Base-by-base conservation (phyloP, 2,888 invertebrate species). In the Sylvicola fuscatus region DNA sequence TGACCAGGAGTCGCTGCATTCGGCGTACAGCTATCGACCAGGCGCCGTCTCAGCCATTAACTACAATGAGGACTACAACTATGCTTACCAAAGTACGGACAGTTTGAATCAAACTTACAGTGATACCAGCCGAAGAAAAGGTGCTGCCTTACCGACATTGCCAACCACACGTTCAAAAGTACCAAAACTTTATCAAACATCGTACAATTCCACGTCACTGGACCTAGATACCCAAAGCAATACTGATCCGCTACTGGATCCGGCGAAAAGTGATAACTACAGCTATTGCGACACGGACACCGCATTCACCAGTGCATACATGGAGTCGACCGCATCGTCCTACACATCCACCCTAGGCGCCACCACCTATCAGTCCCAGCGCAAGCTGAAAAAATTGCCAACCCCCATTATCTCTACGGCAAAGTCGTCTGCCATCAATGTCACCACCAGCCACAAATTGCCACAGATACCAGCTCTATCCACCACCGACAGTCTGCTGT, bases 21-120 rank as follows among this genome's bases (percentile, higher is more conserved):
- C 44, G 34, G 41, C 44, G 15, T 50, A 51, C 21, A 50, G 54
- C 39, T 48, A 47, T 41, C 52, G 49, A 41, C 46, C 44, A 38
- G 47, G 44, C 43, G 49, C 37, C 49, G 49, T 54, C 44, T 38
- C 51, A 27, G 48, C 49, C 14, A 41, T 50, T n/a, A 49, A 51
- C 34, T 74, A 72, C 54, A 72, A 72, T 53, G 72, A 75, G 51
- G 70, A 75, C 55, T 73, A 73, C 51, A 75, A 72, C 54, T 70
- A 72, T 54, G 72, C 72, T 54, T 75, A 75, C 60, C 66, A 67
- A 47, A 73, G 72, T 56, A 68, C 66, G 47, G 74, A 73, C 54
- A 73, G 70, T 54, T 54, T 44, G 44, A 41, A 47, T 45, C 44
- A 42, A 31, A 35, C 45, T 8, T 44, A 38, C n/a, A 36, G 27